Evolutionary conservation across 2,888 invertebrate species (phyloP), one percentile per base, ranked within the genome.

Genomic region (Philaethria dido): DNA sequence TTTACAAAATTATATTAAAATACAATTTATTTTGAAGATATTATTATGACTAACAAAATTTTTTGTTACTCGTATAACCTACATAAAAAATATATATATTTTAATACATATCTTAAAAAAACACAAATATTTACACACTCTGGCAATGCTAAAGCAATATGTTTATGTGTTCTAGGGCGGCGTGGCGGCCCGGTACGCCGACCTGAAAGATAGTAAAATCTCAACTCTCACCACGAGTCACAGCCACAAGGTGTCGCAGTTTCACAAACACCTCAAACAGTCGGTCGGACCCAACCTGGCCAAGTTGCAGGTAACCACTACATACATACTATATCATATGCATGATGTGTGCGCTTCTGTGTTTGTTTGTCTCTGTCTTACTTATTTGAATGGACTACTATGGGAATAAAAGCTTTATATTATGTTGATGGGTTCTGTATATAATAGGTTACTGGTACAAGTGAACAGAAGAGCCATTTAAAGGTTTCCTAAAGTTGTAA

Each of bases 191-290:
- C 96, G 96, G 83, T 97, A 96, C 93, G 95, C 95, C 89, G 96
- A 97, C 92, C 94, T 97, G 95, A 97, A 97, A 96, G 97, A 97
- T 94, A 96, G 96, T 94, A 97, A 96, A 95, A 96, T 98, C 87
- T 95, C 96, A 77, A 96, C 97, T 80, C 93, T 98, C 89, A 96
- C 96, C 75, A 96, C 96, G 76, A 95, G 96, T 86, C 96, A 97
- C 93, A 96, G 97, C 92, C 96, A 96, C 93, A 98, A 98, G 94
- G 97, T 98, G 85, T 96, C 98, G 83, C 97, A 97, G 94, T 98
- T 98, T 93, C 98, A 98, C 94, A 98, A 98, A 94, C 96, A 96
- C 83, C 95, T 98, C 86, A 98, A 98, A 94, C 95, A 96, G 83
- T 95, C 97, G 76, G 94, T 95, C 73, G 97, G 98, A 81, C 95